Evolutionary conservation across 2,797 vertebrate genomes (phyloP).

Genomic region (Vireo griseus): DNA sequence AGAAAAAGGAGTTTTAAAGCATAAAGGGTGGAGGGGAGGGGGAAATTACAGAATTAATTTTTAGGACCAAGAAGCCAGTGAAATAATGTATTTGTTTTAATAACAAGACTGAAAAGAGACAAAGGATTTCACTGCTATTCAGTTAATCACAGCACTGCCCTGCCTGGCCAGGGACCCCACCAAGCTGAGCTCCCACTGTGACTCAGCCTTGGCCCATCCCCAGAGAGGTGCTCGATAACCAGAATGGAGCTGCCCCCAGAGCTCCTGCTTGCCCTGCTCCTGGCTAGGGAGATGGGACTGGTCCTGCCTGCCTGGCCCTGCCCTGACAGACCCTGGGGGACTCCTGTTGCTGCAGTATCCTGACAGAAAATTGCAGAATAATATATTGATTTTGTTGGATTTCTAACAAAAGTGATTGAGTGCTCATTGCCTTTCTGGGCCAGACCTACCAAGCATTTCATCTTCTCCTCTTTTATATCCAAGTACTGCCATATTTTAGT

Average conservation of each 20-base stretch:
- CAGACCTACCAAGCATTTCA: background rate
- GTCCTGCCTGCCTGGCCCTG: background rate
- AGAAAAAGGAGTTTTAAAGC: background rate
- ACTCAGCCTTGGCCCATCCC: background rate
- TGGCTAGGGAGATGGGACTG: background rate
- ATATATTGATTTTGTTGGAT: background rate
- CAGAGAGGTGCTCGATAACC: accelerated
- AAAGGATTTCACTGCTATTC: background rate
- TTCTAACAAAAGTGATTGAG: background rate
- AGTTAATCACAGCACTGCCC: background rate
- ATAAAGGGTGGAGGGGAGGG: accelerated
- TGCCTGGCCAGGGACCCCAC: no score
- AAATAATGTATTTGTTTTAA: background rate
- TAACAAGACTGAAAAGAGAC: background rate
- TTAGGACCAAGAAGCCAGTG: background rate
- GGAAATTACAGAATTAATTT: background rate
- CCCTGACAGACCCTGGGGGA: accelerated
- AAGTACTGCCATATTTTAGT: background rate
- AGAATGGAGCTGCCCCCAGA: background rate
- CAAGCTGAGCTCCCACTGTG: accelerated
- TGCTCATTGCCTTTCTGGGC: background rate
- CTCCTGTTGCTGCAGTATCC: background rate
- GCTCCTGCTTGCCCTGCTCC: background rate
- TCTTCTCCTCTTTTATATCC: background rate
- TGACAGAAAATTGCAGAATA: background rate